Base-by-base conservation (phyloP, 2,797 vertebrate species). In the Zalophus californianus region DNA sequence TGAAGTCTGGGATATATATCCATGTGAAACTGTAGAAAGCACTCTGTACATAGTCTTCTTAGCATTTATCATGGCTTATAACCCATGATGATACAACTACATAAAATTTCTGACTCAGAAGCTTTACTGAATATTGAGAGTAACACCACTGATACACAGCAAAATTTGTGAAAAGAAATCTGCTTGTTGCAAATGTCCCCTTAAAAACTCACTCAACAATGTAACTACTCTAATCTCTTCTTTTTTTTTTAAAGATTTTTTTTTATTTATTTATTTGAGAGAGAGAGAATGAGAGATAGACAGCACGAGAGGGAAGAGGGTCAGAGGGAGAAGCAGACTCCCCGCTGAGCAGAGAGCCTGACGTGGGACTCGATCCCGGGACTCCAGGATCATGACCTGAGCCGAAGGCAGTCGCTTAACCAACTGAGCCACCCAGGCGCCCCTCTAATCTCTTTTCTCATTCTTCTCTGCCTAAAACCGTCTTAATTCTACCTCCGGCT, bases 401-500 rank as follows among this genome's bases (percentile, higher is more conserved):
- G 38, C 38, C 38, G 4, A 38, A 38, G 38, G 38, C 38, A 38
- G 38, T 38, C 3, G 4, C 38, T 38, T 38, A 38, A 38, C 38
- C 38, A 38, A 38, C 38, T 38, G 38, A 38, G 38, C 38, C 38
- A 38, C 38, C 38, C 38, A 38, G 38, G 38, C 38, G 3, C 38
- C 38, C 3, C 35, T 95, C 48, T 52, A 77, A 58, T 82, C 56
- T 41, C 18, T 48, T 87, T 91, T 88, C 58, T 91, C 20, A 66
- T 23, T 91, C 14, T n/a, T 91, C n/a, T 68, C 44, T 94, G 25
- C 58, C 48, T 93, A 35, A 80, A 93, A 84, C 1, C 79, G 21
- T 68, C 41, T 75, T 35, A 95, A 78, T 90, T 96, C 50, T 35
- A 58, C 50, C 32, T 75, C n/a, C 27, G 72, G 27, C 21, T 96